phyloP scores from a whole-genome alignment of 2,888 invertebrate species.

The Caenorhabditis auriculariae region DNA sequence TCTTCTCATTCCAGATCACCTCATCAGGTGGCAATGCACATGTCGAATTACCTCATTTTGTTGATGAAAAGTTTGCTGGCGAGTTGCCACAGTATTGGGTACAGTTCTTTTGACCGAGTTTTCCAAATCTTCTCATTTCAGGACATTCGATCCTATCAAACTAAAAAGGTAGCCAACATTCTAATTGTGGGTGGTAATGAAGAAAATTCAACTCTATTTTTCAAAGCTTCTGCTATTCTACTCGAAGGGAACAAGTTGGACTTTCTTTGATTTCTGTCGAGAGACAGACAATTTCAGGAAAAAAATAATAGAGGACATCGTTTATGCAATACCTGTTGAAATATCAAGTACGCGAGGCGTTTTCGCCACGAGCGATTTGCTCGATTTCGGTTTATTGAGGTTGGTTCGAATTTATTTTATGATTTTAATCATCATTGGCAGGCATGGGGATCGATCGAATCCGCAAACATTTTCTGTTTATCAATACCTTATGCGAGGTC shows the following conservation, averaged over 20 bases:
- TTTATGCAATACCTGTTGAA: conserved; percentile 33
- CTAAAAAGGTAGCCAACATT: conserved; percentile 28
- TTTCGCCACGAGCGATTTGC: conserved; percentile 76
- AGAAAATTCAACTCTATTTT: conserved; percentile 51
- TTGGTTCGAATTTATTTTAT: not conserved
- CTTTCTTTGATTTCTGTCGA: conserved; percentile 2
- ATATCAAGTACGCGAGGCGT: conserved; percentile 70
- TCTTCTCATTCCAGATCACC: conserved; percentile 66
- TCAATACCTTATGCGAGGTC: conserved; percentile 73
- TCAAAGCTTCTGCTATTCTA: conserved; percentile 33
- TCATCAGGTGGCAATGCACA: conserved; percentile 81
- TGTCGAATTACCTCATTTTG: conserved; percentile 77
- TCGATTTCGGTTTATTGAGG: conserved; percentile 78
- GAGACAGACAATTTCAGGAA: not conserved
- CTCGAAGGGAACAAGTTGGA: conserved; percentile 3
- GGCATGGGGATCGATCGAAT: conserved; percentile 74
- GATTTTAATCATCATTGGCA: conserved; percentile 64
- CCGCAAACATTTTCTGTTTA: conserved; percentile 70
- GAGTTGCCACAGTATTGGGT: conserved; percentile 83
- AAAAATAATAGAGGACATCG: conserved; percentile 12
- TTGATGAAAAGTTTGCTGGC: conserved; percentile 73
- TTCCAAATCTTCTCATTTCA: not conserved
- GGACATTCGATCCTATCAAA: conserved; percentile 35
- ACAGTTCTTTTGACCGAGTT: conserved; percentile 10
- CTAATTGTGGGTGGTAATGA: conserved; percentile 26